Conservation (phyloP, 1,140 invertebrate genomes). For the Trichonephila inaurata region DNA sequence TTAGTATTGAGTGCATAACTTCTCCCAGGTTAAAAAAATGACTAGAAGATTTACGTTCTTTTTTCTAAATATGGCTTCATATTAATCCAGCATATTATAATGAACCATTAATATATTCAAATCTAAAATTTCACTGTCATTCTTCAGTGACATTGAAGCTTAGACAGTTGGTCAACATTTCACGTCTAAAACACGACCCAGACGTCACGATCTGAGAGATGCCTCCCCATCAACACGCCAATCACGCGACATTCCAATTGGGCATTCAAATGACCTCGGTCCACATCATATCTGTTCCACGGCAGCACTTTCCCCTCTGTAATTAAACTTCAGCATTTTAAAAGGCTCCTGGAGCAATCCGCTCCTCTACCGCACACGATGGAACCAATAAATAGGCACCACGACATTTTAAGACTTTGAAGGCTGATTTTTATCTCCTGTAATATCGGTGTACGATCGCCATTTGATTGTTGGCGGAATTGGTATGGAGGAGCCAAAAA, state of each 20-base stretch:
- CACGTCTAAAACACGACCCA: neutral
- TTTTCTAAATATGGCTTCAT: too few species aligned
- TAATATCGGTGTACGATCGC: neutral
- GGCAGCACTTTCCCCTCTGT: neutral
- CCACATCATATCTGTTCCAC: neutral
- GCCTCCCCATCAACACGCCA: neutral
- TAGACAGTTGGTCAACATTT: neutral
- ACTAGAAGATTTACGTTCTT: too few species aligned
- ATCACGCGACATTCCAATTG: slow-evolving; percentile 47
- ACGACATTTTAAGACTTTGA: neutral
- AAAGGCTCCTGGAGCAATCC: neutral
- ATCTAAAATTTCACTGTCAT: too few species aligned
- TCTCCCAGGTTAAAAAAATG: too few species aligned
- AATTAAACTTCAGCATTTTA: slow-evolving; percentile 33
- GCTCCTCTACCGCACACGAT: slow-evolving; percentile 22
- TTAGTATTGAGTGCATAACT: too few species aligned
- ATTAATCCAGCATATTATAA: too few species aligned
- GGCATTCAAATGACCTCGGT: slow-evolving; percentile 22
- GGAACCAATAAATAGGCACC: neutral
- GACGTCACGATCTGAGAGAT: neutral
- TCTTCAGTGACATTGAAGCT: neutral
- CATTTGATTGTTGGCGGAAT: neutral
- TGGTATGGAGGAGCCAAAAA: neutral
- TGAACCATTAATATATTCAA: too few species aligned
- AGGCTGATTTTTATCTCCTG: slow-evolving; percentile 14